Percentiles rank a stretch among this genome's conserved stretches.
phyloP scores from a whole-genome alignment of 1,140 invertebrate species.

The Cherax destructor region DNA sequence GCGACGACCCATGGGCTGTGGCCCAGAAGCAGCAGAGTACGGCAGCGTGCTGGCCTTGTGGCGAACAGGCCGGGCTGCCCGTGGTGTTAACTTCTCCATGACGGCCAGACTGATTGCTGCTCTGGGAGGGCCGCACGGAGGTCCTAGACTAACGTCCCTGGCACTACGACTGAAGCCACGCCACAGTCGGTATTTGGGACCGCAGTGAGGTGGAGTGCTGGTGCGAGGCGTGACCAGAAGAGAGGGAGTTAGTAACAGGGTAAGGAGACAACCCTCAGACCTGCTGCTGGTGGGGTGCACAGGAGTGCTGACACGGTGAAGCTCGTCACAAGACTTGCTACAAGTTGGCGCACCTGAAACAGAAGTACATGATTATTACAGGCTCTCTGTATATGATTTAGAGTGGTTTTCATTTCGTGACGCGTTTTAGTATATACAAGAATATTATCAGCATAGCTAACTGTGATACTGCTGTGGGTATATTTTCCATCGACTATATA shows the following conservation, averaged over 20 bases:
- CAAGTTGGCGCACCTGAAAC: constrained; percentile 31
- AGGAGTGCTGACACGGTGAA: constrained; percentile 45
- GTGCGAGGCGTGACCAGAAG: constrained; percentile 42
- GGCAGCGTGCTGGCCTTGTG: constrained; percentile 62
- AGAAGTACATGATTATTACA: no score
- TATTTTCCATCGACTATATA: no score
- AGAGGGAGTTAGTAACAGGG: constrained; percentile 48
- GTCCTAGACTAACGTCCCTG: constrained; percentile 40
- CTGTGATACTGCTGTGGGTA: no score
- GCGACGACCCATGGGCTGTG: constrained; percentile 23
- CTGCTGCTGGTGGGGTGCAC: constrained; percentile 40
- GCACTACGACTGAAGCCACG: constrained; percentile 60
- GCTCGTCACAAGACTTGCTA: constrained; percentile 60
- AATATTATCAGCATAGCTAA: no score
- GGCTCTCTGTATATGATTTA: no score
- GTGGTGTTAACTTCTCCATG: constrained; percentile 50
- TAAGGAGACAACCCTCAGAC: constrained; percentile 62
- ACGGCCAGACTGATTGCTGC: constrained; percentile 50
- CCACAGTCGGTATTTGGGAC: constrained; percentile 57
- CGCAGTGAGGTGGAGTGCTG: constrained; percentile 14
- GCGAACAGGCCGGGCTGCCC: constrained; percentile 33
- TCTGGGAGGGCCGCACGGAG: constrained; percentile 8
- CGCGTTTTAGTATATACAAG: no score
- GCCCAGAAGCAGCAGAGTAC: constrained; percentile 52
- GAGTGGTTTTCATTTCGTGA: no score